A percentile compares a stretch with the other conserved stretches of the same genome.
These are phyloP conservation scores for Pelecanus crispus DNA, from an alignment of 2,113 vertebrate species.

Conservation along the genomic window DNA sequence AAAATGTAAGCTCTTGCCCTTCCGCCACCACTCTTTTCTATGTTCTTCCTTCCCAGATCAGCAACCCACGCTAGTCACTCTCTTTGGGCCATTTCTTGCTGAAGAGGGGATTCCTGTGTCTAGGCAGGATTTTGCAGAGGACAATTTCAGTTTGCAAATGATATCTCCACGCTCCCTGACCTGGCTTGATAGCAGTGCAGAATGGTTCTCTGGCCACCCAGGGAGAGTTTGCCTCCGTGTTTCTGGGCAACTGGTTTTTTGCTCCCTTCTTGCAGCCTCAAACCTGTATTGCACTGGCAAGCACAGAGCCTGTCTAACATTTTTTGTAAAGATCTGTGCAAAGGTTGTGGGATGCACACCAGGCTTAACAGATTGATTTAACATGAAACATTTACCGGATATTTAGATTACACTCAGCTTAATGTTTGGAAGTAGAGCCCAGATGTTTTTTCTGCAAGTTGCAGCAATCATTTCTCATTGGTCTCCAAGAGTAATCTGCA, in stretches of 20 bases:
- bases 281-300: neutral
- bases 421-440: neutral
- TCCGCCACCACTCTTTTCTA: neutral
- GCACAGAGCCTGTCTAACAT: neutral
- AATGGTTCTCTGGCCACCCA: neutral
- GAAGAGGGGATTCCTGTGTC: neutral
- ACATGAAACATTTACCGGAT: slow-evolving; percentile 6
- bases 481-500: neutral
- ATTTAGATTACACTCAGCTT: slow-evolving; percentile 5
- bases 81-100: neutral
- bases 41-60: neutral
- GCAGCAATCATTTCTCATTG: neutral
- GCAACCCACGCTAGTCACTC: neutral
- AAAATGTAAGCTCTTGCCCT: neutral
- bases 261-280: neutral
- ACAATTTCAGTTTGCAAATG: neutral
- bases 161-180: neutral
- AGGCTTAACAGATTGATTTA: slow-evolving; percentile 15
- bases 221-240: neutral
- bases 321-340: neutral
- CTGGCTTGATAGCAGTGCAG: neutral
- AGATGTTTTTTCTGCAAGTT: neutral
- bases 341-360: neutral
- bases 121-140: neutral
- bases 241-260: neutral